Conservation (phyloP, 1,140 invertebrate species). For the Babylonia areolata region DNA sequence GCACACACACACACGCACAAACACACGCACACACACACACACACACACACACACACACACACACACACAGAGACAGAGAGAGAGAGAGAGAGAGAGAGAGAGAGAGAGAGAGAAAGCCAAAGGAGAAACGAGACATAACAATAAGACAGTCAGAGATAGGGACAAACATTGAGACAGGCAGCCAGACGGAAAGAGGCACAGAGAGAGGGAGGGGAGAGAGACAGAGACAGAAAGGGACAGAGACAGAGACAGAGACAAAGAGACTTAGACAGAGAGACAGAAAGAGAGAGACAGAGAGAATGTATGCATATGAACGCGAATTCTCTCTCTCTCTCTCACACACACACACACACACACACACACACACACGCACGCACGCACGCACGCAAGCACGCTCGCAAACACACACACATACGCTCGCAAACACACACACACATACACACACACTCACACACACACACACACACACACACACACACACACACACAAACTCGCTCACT, state of each 20-base stretch:
- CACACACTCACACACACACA: no score
- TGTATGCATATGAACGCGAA: no score
- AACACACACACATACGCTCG: no score
- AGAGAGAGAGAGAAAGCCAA: background rate
- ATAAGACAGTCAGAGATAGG: background rate
- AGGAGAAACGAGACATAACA: background rate
- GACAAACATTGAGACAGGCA: background rate
- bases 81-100: background rate
- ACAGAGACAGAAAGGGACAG: background rate
- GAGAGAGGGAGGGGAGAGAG: background rate
- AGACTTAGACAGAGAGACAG: background rate
- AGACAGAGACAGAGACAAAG: slow-evolving; percentile 17
- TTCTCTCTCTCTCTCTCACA: no score
- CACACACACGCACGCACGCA: background rate
- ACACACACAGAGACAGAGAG: background rate
- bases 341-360: slow-evolving; percentile 1
- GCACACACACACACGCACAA: background rate
- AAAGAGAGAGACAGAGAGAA: background rate
- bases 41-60: slow-evolving; percentile 5
- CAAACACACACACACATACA: no score
- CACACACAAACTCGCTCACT: no score
- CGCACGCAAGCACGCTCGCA: no score
- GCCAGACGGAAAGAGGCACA: no score
- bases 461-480: no score
- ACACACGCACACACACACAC: slow-evolving; percentile 1